These are phyloP conservation scores for Holothuria glaberrima DNA, from an alignment of 35 echinoderm and acorn worm species.

Conservation along the genomic window DNA sequence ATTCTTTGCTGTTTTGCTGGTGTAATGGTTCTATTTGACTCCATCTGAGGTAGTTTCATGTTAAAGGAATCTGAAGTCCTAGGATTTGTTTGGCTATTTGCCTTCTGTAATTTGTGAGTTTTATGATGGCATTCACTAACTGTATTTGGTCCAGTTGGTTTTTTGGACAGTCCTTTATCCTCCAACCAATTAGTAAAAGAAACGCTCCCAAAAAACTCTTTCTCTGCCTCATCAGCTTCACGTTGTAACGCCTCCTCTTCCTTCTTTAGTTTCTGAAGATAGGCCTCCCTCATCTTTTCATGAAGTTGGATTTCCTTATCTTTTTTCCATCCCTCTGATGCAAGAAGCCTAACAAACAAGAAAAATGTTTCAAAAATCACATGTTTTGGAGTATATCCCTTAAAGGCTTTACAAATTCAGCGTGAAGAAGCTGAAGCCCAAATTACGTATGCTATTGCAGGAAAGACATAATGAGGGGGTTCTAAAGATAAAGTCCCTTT, in stretches of 20 bases:
- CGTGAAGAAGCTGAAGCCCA: background rate
- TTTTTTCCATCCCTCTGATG: slow-evolving; percentile 88
- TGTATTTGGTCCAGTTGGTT: slow-evolving; percentile 46
- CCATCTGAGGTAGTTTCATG: background rate
- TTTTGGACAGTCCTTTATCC: slow-evolving; percentile 60
- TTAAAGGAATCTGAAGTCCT: background rate
- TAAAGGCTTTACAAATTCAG: background rate
- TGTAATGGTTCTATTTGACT: slow-evolving; percentile 39
- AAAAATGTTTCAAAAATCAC: too few relatives aligned
- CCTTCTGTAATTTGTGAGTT: slow-evolving; percentile 7
- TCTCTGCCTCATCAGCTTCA: slow-evolving; percentile 73
- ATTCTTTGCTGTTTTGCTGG: background rate
- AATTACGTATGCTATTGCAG: background rate
- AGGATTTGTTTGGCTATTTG: slow-evolving; percentile 14
- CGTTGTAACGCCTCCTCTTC: slow-evolving; percentile 56
- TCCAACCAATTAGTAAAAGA: slow-evolving; percentile 91
- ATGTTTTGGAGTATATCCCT: too few relatives aligned
- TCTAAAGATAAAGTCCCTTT: background rate
- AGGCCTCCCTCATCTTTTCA: slow-evolving; percentile 70
- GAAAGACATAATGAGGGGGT: background rate
- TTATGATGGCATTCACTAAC: background rate
- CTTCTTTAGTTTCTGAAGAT: slow-evolving; percentile 74
- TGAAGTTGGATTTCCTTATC: slow-evolving; percentile 74
- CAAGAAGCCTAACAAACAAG: slow-evolving; percentile 70
- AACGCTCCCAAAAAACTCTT: slow-evolving; percentile 63